phyloP scores from a whole-genome alignment of 2,113 vertebrate species.

The Neogobius melanostomus region DNA sequence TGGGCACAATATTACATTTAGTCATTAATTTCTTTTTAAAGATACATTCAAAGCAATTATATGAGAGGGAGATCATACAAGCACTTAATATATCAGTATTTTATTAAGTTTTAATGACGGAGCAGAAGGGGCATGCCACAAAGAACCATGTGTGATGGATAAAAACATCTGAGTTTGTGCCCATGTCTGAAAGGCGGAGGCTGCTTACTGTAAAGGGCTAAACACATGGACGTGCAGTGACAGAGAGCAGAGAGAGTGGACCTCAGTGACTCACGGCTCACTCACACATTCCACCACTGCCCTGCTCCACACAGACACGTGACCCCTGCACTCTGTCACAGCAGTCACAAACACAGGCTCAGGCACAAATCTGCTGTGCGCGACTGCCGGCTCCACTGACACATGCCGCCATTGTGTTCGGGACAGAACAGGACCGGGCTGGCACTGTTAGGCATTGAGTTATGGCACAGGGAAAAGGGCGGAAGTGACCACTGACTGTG shows the following conservation, averaged over 20 bases:
- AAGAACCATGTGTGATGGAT: no score
- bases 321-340: conserved; percentile 44
- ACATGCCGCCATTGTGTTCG: conserved; percentile 63
- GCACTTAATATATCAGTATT: no score
- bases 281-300: conserved; percentile 28
- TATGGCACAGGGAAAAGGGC: conserved; percentile 6
- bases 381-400: conserved; percentile 41
- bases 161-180: background rate
- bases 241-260: conserved; percentile 47
- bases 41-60: no score
- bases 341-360: conserved; percentile 38
- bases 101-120: no score
- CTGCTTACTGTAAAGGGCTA: conserved; percentile 26
- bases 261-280: conserved; percentile 54
- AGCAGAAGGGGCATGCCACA: no score
- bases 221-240: conserved; percentile 43
- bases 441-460: conserved; percentile 5
- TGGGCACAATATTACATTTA: conserved; percentile 17
- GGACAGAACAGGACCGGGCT: conserved; percentile 54
- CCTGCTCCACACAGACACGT: conserved; percentile 35
- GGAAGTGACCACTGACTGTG: conserved; percentile 31
- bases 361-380: conserved; percentile 47
- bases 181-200: conserved; percentile 30
- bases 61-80: no score
- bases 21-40: background rate